Evolutionary conservation across 2,888 invertebrate species (phyloP), one percentile per base, ranked within the genome.

Genomic region (Cheilosia vulpina): DNA sequence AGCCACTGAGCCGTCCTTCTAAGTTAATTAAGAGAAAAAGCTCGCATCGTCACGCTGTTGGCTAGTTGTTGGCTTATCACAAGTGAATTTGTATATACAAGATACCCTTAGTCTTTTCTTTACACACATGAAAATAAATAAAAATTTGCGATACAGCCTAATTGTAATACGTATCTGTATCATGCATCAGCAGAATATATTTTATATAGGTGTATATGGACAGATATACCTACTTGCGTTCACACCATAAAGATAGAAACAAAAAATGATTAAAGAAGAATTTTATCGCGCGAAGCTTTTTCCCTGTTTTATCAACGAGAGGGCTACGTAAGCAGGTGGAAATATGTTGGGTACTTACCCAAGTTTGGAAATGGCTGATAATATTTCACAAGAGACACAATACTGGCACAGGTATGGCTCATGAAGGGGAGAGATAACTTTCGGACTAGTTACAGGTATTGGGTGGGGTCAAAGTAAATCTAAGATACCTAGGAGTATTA

Each of bases 1-100:
- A 88, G 84, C 88, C 89, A 91, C 91, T 91, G 89, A 89, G 45
- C 69, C 43, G 43, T 69, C 66, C 58, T 76, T 66, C 66, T 34
- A 65, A 75, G 65, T 38, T 65, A 60, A 65, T 62, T 63, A 34
- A 63, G 34, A 53, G 58, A 58, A 82, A 79, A 84, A 84, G 79
- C 84, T 84, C 73, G 34, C 19, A 19, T 21, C 24, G 52, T 52
- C 38, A 58, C 38, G 19, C 58, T 4, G 34, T 9, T 57, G 17
- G 15, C 52, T 52, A 24, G 31, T n/a, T 31, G 31, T 27, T 50
- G 50, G 21, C 52, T 55, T 55, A 31, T 55, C 55, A 53, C 53
- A 53, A 27, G 7, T 17, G 5, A 45, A 53, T 62, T 62, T 47
- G 31, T 62, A 62, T 47, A 50, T 47, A 41, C 21, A 45, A 71